Percentiles rank a stretch among this genome's conserved stretches.
These are phyloP conservation scores for Noctua fimbriata DNA, from an alignment of 2,888 invertebrate genomes.

Conservation along the genomic window DNA sequence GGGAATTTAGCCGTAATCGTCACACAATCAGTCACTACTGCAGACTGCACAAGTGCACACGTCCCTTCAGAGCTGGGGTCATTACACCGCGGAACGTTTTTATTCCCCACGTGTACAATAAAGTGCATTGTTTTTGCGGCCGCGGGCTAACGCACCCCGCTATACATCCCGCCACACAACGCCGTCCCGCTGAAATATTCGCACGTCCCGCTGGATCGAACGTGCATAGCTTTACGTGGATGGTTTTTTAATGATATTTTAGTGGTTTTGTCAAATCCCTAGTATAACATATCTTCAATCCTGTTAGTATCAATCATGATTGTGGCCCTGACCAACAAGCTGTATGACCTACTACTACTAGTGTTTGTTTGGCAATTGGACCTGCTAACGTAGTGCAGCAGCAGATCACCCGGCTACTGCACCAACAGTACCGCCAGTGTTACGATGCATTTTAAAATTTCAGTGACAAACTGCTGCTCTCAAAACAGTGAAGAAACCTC, in stretches of 20 bases:
- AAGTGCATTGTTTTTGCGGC: slow-evolving; percentile 54
- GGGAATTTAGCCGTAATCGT: neutral
- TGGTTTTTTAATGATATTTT: slow-evolving; percentile 16
- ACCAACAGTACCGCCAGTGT: neutral
- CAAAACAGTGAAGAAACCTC: neutral
- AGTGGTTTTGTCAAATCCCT: neutral
- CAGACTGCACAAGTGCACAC: slow-evolving; percentile 5
- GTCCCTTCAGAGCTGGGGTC: slow-evolving; percentile 25
- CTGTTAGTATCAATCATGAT: neutral
- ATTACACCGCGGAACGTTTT: slow-evolving; percentile 42
- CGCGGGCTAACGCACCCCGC: slow-evolving; percentile 22
- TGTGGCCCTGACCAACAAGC: neutral
- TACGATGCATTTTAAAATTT: neutral
- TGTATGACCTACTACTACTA: neutral
- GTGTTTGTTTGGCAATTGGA: neutral
- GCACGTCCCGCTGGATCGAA: slow-evolving; percentile 9
- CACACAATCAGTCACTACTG: slow-evolving; percentile 7
- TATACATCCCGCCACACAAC: neutral
- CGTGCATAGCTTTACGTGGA: slow-evolving; percentile 16
- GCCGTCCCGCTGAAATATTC: slow-evolving; percentile 34
- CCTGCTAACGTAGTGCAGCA: neutral
- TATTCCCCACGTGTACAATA: slow-evolving; percentile 48
- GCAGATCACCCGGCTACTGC: neutral
- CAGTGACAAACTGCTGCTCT: neutral
- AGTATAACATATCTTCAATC: no score